Base-by-base conservation (phyloP, 2,113 vertebrate genomes). In the Apodemus sylvaticus region DNA sequence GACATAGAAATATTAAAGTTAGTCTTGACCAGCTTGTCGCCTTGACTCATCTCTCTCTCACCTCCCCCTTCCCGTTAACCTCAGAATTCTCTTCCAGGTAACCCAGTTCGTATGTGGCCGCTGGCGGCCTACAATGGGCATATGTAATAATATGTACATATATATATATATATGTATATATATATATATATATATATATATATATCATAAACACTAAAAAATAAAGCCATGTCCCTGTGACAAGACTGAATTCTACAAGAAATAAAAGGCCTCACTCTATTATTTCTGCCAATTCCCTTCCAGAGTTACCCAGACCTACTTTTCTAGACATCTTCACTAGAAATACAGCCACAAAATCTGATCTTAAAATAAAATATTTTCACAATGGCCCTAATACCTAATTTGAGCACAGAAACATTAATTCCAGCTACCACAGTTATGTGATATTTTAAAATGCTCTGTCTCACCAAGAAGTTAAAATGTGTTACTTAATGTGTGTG, bases 281-380 rank as follows among this genome's bases (percentile, higher is more conserved):
- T 45, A 74, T 10, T 64, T 94, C 22, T 60, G 83, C 17, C 83
- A 78, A 34, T 76, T 79, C 71, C 53, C 17, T 26, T 45, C 70
- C 48, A 68, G 77, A 93, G 55, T 83, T 2, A 26, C 58, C 22
- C 53, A 94, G n/a, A 42, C 45, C 87, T 91, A 39, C 55, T 91
- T 71, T 87, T 45, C 31, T 85, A 62, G 55, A 82, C 13, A 71
- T 82, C 60, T 45, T 79, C 62, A 29, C 8, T 91, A 81, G n/a
- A 14, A 48, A 51, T 51, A 53, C 70, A 5, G 36, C 53, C 36
- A n/a, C 36, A 90, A 39, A 45, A 95, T 4, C 91, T n/a, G 22
- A 88, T 48, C 64, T 48, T 76, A 91, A 66, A 24, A 74, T 89
- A 71, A 87, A 93, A 26, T 71, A 71, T 58, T 86, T 92, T 83